Percentiles rank a stretch among this genome's conserved stretches.
Conservation (phyloP, 1,140 invertebrate genomes). For the Lepidurus couesii region DNA sequence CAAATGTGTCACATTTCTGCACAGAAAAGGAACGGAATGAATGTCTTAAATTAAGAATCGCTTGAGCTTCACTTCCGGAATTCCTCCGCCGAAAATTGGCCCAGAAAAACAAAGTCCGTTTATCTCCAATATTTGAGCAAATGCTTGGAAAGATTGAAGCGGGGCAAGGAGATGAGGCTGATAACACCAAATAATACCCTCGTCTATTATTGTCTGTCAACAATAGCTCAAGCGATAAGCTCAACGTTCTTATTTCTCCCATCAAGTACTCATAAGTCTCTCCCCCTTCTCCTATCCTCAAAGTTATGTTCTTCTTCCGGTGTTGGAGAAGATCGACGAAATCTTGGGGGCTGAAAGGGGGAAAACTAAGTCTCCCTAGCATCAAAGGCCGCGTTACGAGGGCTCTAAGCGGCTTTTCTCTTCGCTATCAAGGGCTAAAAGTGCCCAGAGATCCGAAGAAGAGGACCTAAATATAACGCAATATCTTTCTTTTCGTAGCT, state of each 20-base stretch:
- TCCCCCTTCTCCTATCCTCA: background rate
- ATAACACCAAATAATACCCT: background rate
- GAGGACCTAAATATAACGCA: constrained; percentile 1
- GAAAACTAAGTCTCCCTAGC: background rate
- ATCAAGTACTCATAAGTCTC: constrained; percentile 7
- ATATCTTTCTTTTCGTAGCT: background rate
- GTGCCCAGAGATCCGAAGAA: background rate
- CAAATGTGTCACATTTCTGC: no score
- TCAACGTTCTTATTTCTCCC: background rate
- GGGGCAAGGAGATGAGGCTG: background rate
- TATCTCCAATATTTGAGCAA: background rate
- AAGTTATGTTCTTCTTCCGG: background rate
- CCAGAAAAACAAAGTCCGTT: background rate
- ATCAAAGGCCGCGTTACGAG: constrained; percentile 13
- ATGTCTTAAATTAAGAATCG: no score
- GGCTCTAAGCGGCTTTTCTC: background rate
- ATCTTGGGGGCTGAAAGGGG: background rate
- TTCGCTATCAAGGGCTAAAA: constrained; percentile 5
- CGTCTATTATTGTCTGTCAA: constrained; percentile 8
- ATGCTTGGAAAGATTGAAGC: background rate
- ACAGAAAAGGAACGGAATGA: no score
- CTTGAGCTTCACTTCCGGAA: no score
- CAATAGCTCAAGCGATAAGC: constrained; percentile 15
- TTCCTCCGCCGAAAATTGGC: background rate
- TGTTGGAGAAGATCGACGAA: background rate